Evolutionary conservation across 1,140 invertebrate genomes (phyloP), one percentile per base, ranked within the genome.

Genomic region (Dendroctonus valens): DNA sequence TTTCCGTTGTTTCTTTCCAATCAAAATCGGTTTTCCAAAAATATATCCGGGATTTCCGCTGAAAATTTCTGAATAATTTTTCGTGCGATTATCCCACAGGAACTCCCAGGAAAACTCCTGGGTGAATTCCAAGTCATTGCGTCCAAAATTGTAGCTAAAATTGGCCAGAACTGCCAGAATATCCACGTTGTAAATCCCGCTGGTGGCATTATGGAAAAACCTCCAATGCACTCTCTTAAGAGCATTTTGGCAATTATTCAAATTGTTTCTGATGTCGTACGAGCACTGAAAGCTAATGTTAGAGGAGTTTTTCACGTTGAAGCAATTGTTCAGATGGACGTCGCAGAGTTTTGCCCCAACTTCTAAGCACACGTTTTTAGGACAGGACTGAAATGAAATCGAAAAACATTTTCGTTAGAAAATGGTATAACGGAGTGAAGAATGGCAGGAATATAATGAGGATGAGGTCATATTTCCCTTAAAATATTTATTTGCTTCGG

Each of bases 1-100:
- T 70, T 69, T 55, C 49, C 46, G 12, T 67, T 69, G 66, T 67
- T 58, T 79, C 71, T 41, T 75, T 12, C 83, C 85, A 58, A 82
- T 78, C 59, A 89, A 77, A 39, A 91, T 80, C 3, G 88, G 87
- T 71, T 84, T 84, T 6, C 84, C 85, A 7, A 79, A 55, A 7
- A 83, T 70, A 72, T 91, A 91, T 5, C 89, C 88, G 11, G 88
- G 87, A 77, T 87, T 88, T 53, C 89, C 89, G 77, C 88, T 90
- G 48, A 83, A 72, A 52, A 72, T 70, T 73, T 79, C 72, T 8
- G 80, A 74, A 52, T 72, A 68, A 50, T 74, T 74, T 42, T 73
- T 68, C 8, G 73, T 65, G 59, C 76, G 67, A 46, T 79, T 75
- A 40, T 70, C 71, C 84, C 85, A 86, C 48, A 80, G 61, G 69